Evolutionary conservation across 2,113 vertebrate species (phyloP).

Genomic region (Corapipo altera): DNA sequence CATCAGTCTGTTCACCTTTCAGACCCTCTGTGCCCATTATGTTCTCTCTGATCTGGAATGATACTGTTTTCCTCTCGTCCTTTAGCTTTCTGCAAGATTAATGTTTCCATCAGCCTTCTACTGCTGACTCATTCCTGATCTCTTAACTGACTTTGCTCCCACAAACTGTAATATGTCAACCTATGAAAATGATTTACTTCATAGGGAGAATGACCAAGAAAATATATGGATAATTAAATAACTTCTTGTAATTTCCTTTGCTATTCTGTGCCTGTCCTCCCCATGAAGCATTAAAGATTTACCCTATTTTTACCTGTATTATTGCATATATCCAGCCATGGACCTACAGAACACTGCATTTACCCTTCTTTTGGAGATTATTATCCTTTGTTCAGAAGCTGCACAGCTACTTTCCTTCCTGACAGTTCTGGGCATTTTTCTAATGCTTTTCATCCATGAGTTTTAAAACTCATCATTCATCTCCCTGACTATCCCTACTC

Average conservation of each 20-base stretch:
- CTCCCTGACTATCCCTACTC: background rate
- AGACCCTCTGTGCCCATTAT: slow-evolving; percentile 17
- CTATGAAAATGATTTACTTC: background rate
- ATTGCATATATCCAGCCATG: background rate
- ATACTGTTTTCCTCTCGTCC: slow-evolving; percentile 10
- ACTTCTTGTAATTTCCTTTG: background rate
- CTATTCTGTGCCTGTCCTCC: background rate
- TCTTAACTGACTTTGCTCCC: slow-evolving; percentile 18
- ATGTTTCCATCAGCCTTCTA: slow-evolving; percentile 15
- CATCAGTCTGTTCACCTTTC: background rate
- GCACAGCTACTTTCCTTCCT: background rate
- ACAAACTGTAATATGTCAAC: slow-evolving; percentile 3
- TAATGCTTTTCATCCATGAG: background rate
- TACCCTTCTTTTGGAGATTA: background rate
- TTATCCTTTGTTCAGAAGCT: background rate
- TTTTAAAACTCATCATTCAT: slow-evolving; percentile 17
- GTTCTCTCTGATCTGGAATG: slow-evolving; percentile 8
- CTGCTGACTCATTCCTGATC: slow-evolving; percentile 52
- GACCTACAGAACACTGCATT: background rate
- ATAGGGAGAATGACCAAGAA: background rate
- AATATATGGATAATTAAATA: slow-evolving; percentile 2
- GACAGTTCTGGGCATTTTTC: background rate
- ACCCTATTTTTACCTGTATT: background rate
- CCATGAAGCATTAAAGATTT: background rate
- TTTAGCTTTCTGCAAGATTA: slow-evolving; percentile 41